Conservation (phyloP, 2,888 invertebrate genomes). For the Nipponacmea schrenckii region DNA sequence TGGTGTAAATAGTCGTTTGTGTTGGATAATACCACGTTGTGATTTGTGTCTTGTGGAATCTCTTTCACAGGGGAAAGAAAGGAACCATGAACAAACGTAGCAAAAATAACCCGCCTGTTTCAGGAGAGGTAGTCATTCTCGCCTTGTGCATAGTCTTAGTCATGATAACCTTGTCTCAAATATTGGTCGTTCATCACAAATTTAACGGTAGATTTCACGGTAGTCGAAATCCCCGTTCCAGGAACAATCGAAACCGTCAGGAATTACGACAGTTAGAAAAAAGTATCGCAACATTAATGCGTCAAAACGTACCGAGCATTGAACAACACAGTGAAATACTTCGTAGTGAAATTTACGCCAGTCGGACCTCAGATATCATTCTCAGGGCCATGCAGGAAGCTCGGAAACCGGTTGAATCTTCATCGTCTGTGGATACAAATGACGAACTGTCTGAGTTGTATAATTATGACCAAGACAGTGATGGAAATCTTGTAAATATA, state of each 20-base stretch:
- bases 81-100: conserved; percentile 10
- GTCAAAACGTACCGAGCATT: conserved; percentile 26
- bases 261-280: conserved; percentile 32
- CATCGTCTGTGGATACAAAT: background rate
- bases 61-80: background rate
- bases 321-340: conserved; percentile 21
- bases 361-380: conserved; percentile 23
- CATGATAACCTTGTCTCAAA: conserved; percentile 30
- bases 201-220: conserved; percentile 26
- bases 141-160: conserved; percentile 28
- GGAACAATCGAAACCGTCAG: conserved; percentile 20
- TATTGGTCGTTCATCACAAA: conserved; percentile 32
- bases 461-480: background rate
- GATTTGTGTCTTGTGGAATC: no score
- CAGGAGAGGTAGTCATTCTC: conserved; percentile 27
- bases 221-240: conserved; percentile 16
- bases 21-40: no score
- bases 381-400: conserved; percentile 17
- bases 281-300: conserved; percentile 27
- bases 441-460: background rate
- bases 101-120: conserved; percentile 18
- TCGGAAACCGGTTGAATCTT: background rate
- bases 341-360: conserved; percentile 24
- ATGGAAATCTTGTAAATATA: background rate
- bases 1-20: no score